Conservation (phyloP, 1,140 invertebrate species). For the Galendromus occidentalis region DNA sequence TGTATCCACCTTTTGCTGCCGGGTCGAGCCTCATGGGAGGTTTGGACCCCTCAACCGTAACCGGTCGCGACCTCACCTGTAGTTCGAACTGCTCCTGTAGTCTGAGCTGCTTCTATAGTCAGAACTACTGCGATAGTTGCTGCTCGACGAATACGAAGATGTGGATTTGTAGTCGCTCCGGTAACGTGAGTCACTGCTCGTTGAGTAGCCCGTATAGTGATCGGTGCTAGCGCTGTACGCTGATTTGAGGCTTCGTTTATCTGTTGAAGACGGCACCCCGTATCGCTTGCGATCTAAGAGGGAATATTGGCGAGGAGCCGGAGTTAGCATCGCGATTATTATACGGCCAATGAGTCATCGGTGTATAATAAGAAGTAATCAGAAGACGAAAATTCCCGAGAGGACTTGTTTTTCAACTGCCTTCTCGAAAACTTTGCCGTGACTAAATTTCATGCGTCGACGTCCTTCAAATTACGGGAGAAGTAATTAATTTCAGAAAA, state of each 20-base stretch:
- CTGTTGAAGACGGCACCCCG: not conserved
- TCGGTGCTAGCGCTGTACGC: not conserved
- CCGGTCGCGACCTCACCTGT: not conserved
- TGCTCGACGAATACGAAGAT: slow-evolving; percentile 4
- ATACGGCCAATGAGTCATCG: not conserved
- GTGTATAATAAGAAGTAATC: not conserved
- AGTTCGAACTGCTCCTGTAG: not conserved
- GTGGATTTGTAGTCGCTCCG: not conserved
- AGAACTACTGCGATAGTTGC: slow-evolving; percentile 13
- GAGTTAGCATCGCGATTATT: not conserved
- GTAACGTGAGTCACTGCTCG: not conserved
- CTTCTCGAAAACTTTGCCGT: no score
- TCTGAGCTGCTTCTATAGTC: slow-evolving; percentile 13
- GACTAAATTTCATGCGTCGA: no score
- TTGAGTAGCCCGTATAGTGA: not conserved
- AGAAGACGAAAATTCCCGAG: no score
- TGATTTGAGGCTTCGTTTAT: not conserved
- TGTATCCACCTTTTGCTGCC: no score
- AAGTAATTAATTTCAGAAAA: not conserved
- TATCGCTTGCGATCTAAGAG: not conserved
- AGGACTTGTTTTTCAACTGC: no score
- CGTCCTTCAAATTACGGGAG: no score
- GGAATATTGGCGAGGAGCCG: not conserved
- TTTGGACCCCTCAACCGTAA: not conserved
- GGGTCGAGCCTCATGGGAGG: not conserved